Base-by-base conservation (phyloP, 2,797 vertebrate species). In the Zonotrichia albicollis region DNA sequence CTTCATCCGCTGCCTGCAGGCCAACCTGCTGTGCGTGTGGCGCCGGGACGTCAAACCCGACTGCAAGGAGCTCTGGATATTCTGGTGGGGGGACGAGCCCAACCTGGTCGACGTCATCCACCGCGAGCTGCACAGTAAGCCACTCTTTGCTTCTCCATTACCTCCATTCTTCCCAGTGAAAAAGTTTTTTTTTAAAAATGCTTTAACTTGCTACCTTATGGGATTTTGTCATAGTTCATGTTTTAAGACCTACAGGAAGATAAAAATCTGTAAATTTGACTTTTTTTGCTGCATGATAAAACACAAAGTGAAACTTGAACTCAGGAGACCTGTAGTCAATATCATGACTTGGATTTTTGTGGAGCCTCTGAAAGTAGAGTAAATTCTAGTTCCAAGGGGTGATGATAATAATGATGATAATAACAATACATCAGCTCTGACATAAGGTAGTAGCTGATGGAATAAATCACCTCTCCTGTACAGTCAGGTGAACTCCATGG, bases 41-140 rank as follows among this genome's bases (percentile, higher is more conserved):
- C 98, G 99, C 46, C 99, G 99, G 16, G 99, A 99, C 43, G 98
- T 99, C 98, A 99, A 98, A 96, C 99, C 99, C 10, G 98, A 98
- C 91, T 98, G 98, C 95, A 99, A 99, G 98, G 99, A 99, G 87
- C 98, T 99, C 58, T 99, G 99, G 99, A 99, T 99, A 98, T 99
- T 99, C 98, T 99, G 99, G 99, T 99, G 99, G 99, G 99, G 99
- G 14, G 99, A 99, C 1, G 98, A 99, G 89, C 99, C 99, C 80
- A 99, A 99, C 95, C 98, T 99, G 50, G 98, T 98, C 5, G 98
- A 99, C 74, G 98, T 99, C 96, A 99, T 99, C 95, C 99, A 99
- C 97, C 99, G 98, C 1, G 99, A 99, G 95, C 98, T 99, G 84
- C 98, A 99, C 98, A 98, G 99, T 99, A 98, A 99, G 98, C 92